These are phyloP conservation scores for Taphrorychus bicolor DNA, from an alignment of 2,888 invertebrate species.

Conservation along the genomic window DNA sequence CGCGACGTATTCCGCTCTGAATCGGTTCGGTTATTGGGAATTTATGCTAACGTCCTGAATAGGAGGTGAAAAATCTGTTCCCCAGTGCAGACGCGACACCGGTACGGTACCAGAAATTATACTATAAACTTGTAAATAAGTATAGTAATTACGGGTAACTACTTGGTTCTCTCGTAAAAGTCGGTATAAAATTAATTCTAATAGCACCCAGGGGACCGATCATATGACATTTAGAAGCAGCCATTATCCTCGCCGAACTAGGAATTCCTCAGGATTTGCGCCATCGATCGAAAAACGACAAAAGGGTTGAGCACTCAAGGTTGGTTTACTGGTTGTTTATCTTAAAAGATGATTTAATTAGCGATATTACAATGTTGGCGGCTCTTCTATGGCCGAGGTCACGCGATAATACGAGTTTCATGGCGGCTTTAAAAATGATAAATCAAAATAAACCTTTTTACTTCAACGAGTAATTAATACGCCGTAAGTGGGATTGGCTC, in stretches of 20 bases:
- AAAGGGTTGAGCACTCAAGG: neutral
- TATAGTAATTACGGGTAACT: constrained; percentile 38
- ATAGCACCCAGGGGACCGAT: constrained; percentile 34
- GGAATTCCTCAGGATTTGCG: neutral
- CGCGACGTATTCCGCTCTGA: constrained; percentile 2
- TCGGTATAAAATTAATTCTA: constrained; percentile 40
- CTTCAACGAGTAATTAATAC: constrained; percentile 17
- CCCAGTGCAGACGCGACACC: constrained; percentile 31
- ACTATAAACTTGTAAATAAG: constrained; percentile 36
- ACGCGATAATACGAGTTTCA: constrained; percentile 16
- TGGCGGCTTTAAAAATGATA: constrained; percentile 23
- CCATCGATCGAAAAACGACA: neutral
- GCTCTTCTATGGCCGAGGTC: constrained; percentile 26
- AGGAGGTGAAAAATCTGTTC: constrained; percentile 39
- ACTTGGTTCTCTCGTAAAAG: constrained; percentile 34
- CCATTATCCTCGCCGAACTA: constrained; percentile 1
- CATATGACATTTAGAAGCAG: constrained; percentile 37
- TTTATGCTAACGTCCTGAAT: constrained; percentile 12
- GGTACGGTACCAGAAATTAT: constrained; percentile 38
- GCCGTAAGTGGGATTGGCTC: constrained; percentile 11
- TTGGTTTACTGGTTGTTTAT: neutral
- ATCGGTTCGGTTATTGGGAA: constrained; percentile 9
- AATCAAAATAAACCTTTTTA: constrained; percentile 24
- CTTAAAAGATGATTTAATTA: constrained; percentile 28
- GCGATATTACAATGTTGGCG: constrained; percentile 14